Percentiles rank a stretch among this genome's conserved stretches.
These are phyloP conservation scores for Hydractinia symbiolongicarpus DNA, from an alignment of 30 jellyfish, hydroid and myxozoan genomes.

Conservation along the genomic window DNA sequence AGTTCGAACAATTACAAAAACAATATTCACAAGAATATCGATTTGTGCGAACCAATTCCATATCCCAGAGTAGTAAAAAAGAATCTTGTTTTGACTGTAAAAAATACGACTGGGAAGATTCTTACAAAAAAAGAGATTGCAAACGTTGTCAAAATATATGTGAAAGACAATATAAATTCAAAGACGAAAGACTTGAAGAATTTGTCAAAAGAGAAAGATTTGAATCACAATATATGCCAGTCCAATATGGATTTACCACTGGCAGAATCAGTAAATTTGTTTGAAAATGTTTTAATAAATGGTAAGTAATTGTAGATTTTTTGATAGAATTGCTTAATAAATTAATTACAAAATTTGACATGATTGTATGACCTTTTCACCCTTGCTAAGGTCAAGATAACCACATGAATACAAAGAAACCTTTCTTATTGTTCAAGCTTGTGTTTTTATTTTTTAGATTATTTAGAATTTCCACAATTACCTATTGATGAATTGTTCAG, in stretches of 20 bases:
- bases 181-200: background rate
- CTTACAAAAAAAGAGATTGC: too few relatives aligned
- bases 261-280: background rate
- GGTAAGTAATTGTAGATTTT: too few relatives aligned
- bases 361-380: too few relatives aligned
- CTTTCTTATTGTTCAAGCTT: background rate
- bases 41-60: background rate
- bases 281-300: too few relatives aligned
- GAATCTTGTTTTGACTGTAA: too few relatives aligned
- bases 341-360: too few relatives aligned
- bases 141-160: too few relatives aligned
- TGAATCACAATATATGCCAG: constrained; percentile 7
- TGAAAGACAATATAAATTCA: background rate
- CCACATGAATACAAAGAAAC: too few relatives aligned
- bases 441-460: background rate
- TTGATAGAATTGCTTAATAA: background rate
- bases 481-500: background rate
- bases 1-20: background rate
- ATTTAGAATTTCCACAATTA: background rate
- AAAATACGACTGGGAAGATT: too few relatives aligned
- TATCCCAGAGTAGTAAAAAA: too few relatives aligned
- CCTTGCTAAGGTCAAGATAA: too few relatives aligned
- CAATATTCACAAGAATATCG: too few relatives aligned
- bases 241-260: background rate
- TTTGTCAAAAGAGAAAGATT: background rate